Evolutionary conservation across 2,113 vertebrate genomes (phyloP), one percentile per base, ranked within the genome.

Genomic region (Istiophorus platypterus): DNA sequence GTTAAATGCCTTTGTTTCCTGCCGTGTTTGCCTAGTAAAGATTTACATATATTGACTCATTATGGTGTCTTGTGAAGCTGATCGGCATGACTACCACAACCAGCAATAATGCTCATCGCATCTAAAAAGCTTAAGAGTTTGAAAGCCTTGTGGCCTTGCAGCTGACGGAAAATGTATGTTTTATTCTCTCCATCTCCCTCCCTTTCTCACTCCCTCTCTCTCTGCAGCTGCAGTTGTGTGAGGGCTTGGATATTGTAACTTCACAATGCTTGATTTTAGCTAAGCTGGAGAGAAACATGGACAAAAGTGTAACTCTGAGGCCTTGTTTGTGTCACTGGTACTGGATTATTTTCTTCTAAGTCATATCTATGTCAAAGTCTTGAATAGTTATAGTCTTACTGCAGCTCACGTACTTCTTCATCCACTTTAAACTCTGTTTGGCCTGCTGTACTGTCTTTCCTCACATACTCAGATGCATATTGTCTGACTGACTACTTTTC

Each of bases 11-110:
- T 99, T 99, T 99, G 98, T 99, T 99, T 99, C 98, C 98, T 96
- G 97, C 96, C 98, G 97, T 99, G 98, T 99, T 99, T 99, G 98
- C 97, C 98, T 98, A 99, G 98, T 99, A 99, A 99, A 99, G 98
- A 99, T 99, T 99, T 99, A 99, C 98, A 99, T 99, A 99, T 99
- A 99, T 99, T 99, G 98, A 99, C 98, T 99, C 99, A 98, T 99
- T 99, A 99, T 97, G 96, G 97, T 99, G 99, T 97, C 98, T 99
- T 97, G 97, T 99, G 97, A 98, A 97, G 98, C 97, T 97, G 97
- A 99, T 99, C 97, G 97, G 97, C 96, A 97, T 96, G 96, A 96
- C 97, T 97, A 97, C 97, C 97, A 97, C 96, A 97, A 96, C 97
- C 96, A 96, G 97, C 97, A 97, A 97, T 97, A 99, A 98, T 97